Evolutionary conservation across 2,888 invertebrate species (phyloP).

Genomic region (Bembecia ichneumoniformis): DNA sequence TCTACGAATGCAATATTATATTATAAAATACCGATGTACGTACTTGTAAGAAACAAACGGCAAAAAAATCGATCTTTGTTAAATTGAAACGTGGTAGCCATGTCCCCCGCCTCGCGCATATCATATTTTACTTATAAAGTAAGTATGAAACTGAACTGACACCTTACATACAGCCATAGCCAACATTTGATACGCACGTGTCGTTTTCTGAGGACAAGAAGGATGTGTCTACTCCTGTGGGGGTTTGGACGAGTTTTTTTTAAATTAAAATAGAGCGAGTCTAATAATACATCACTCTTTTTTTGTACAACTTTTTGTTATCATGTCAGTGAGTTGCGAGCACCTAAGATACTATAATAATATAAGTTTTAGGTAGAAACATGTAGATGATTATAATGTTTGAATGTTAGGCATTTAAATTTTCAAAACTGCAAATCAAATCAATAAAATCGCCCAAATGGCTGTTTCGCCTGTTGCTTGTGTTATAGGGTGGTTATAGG

Average conservation of each 20-base stretch:
- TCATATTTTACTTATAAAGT: neutral
- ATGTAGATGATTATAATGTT: no score
- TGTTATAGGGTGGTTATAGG: no score
- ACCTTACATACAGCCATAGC: neutral
- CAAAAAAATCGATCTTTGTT: no score
- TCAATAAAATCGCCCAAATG: no score
- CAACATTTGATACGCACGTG: slow-evolving; percentile 1
- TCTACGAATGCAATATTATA: no score
- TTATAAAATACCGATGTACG: no score
- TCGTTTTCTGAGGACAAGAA: neutral
- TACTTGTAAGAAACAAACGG: no score
- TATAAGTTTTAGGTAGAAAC: no score
- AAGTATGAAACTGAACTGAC: neutral
- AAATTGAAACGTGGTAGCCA: neutral
- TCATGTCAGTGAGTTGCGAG: neutral
- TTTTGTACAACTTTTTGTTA: neutral
- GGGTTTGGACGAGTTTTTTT: neutral
- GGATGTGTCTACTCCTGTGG: neutral
- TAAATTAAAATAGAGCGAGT: neutral
- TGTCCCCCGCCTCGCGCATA: neutral
- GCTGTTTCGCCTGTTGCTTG: no score
- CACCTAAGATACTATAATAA: no score
- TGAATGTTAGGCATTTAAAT: no score
- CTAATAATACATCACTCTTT: neutral
- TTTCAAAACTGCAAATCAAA: no score